A percentile compares a stretch with the other conserved stretches of the same genome.
phyloP scores from a whole-genome alignment of 2,888 invertebrate genomes.

The Drosophila eohydei region DNA sequence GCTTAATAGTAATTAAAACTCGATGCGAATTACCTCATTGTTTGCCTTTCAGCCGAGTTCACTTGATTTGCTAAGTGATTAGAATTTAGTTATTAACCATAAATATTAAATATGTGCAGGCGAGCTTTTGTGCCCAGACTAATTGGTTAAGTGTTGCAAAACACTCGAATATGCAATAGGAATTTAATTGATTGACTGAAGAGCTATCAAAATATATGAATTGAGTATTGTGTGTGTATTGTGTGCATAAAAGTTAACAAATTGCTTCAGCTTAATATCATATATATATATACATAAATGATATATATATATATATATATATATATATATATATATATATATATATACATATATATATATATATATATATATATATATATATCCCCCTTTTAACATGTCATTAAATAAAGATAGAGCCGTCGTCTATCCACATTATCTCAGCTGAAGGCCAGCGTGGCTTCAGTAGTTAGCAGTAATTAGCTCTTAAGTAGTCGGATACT shows the following conservation, averaged over 20 bases:
- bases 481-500: background rate
- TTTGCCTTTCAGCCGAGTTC: background rate
- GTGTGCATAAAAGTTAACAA: no score
- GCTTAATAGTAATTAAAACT: background rate
- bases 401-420: background rate
- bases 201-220: background rate
- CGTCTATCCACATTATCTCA: background rate
- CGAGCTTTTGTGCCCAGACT: background rate
- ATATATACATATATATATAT: background rate
- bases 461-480: background rate
- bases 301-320: background rate
- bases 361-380: background rate
- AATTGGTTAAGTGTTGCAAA: slow-evolving; percentile 1
- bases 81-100: background rate
- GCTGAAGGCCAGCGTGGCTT: background rate
- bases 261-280: no score
- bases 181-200: background rate
- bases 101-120: background rate
- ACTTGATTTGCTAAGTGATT: background rate
- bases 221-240: no score
- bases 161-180: background rate
- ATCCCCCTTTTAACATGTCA: background rate
- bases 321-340: background rate
- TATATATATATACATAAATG: background rate
- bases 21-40: background rate